These are phyloP conservation scores for Agonopterix heracliana DNA, from an alignment of 2,888 invertebrate genomes.

Conservation along the genomic window DNA sequence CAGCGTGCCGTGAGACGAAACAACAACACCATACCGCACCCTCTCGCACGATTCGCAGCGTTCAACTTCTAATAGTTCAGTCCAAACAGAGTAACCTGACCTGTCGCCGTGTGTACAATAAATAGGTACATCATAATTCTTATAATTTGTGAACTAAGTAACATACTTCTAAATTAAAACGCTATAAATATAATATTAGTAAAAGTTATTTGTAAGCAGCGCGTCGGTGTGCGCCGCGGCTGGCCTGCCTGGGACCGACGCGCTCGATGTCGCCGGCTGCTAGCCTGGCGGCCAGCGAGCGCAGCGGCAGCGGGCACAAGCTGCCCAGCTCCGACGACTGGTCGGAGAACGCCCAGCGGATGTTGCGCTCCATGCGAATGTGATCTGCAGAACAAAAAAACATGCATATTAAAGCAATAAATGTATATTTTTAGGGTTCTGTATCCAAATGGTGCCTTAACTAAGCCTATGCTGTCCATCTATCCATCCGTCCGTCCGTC, in stretches of 20 bases:
- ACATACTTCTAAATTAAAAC: neutral
- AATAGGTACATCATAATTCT: too few species aligned
- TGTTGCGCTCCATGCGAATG: conserved; percentile 63
- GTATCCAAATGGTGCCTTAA: too few species aligned
- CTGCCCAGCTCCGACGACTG: conserved; percentile 26
- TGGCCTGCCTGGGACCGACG: conserved; percentile 44
- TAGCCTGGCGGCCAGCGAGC: conserved; percentile 44
- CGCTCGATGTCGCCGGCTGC: conserved; percentile 65
- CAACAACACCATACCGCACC: too few species aligned
- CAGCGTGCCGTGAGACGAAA: too few species aligned
- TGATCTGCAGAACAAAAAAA: conserved; percentile 41
- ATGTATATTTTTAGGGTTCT: too few species aligned
- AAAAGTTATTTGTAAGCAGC: conserved; percentile 21
- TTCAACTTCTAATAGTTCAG: too few species aligned
- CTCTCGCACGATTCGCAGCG: too few species aligned
- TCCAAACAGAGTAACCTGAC: too few species aligned
- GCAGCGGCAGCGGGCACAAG: conserved; percentile 43
- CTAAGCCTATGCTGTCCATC: too few species aligned
- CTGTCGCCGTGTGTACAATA: too few species aligned
- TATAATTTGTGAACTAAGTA: neutral
- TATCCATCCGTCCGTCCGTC: too few species aligned
- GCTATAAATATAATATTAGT: neutral
- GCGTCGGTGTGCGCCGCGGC: conserved; percentile 18
- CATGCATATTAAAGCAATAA: too few species aligned
- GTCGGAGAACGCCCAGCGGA: conserved; percentile 63